Conservation (phyloP, 1,140 invertebrate genomes). For the Coboldia fuscipes region DNA sequence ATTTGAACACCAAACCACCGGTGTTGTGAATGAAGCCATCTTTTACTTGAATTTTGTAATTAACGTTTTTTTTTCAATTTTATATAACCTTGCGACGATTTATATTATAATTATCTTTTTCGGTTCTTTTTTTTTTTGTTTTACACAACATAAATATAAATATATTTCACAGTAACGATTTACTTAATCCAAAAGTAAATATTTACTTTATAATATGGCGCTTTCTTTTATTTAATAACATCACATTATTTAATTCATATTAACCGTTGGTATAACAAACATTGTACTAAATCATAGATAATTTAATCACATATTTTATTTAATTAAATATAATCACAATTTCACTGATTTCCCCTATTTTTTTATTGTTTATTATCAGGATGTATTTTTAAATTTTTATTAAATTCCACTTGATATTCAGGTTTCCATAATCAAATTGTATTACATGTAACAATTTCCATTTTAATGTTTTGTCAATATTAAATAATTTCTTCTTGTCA, state of each 20-base stretch:
- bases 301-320: too few relatives aligned
- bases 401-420: neutral
- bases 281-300: too few relatives aligned
- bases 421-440: neutral
- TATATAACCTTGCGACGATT: too few relatives aligned
- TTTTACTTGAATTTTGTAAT: neutral
- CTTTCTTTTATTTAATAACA: neutral
- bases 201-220: too few relatives aligned
- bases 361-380: neutral
- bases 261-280: too few relatives aligned
- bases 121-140: neutral
- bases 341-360: too few relatives aligned
- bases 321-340: too few relatives aligned
- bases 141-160: neutral
- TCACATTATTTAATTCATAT: neutral
- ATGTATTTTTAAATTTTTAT: neutral
- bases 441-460: too few relatives aligned
- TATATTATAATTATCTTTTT: too few relatives aligned
- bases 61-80: neutral
- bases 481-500: too few relatives aligned
- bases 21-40: conserved; percentile 14
- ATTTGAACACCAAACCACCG: conserved; percentile 21
- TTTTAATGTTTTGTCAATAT: too few relatives aligned
- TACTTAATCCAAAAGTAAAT: too few relatives aligned
- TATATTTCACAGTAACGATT: neutral